phyloP scores from a whole-genome alignment of 2,113 vertebrate genomes.

The Trichechus manatus region DNA sequence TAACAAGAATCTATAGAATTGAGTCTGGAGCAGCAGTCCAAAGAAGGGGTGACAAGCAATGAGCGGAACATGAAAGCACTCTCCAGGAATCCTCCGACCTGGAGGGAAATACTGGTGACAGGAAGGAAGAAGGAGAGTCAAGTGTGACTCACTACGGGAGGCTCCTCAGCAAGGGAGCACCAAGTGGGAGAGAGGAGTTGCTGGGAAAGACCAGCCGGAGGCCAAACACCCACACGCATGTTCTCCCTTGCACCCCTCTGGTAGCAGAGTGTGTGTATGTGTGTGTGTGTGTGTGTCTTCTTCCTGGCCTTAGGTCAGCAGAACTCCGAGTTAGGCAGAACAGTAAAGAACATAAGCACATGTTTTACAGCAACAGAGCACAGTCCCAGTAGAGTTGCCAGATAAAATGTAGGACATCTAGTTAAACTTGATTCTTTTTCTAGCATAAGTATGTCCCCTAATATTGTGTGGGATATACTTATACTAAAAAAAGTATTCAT shows the following conservation, averaged over 20 bases:
- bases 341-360: neutral
- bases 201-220: neutral
- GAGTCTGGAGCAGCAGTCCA: neutral
- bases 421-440: neutral
- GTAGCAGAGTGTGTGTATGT: neutral
- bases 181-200: neutral
- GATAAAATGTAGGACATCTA: neutral
- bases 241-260: neutral
- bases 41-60: neutral
- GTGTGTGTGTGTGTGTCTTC: neutral
- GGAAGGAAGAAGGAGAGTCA: neutral
- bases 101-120: neutral
- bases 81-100: neutral
- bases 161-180: neutral
- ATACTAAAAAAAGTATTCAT: neutral
- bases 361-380: neutral
- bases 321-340: neutral
- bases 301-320: neutral
- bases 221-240: accelerated
- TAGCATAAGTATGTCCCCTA: neutral
- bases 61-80: neutral
- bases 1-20: neutral
- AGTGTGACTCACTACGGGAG: accelerated
- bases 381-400: neutral
- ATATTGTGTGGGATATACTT: neutral